Evolutionary conservation across 2,113 vertebrate genomes (phyloP), one percentile per base, ranked within the genome.

Genomic region (Mormyrus lacerda): DNA sequence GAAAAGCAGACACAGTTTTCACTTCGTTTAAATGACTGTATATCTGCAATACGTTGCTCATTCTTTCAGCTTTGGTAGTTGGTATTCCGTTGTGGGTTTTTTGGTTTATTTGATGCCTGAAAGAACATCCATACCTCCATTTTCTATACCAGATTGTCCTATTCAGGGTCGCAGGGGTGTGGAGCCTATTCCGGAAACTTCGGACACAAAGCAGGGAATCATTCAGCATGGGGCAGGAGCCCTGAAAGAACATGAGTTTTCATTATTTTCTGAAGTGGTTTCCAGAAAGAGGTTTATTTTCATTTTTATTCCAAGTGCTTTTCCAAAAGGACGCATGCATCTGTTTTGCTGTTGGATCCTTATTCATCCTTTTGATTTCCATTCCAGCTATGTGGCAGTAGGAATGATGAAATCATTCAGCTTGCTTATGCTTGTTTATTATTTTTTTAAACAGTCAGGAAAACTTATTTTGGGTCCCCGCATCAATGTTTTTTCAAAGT

Each of bases 361-460:
- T n/a, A 47, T 44, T 84, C 21, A 39, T 79, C 17, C 35, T 42
- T 76, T 47, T 84, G 39, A 47, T 45, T 84, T 45, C 45, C 44
- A n/a, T 47, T 84, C 44, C 42, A 84, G 21, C 42, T 84, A 47
- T 13, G 82, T 10, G 82, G 21, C 44, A n/a, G 44, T 47, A 47
- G 39, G 35, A 47, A 84, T 45, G 39, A 45, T 47, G 44, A 84
- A 84, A 84, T 84, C 39, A 45, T 84, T 84, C 82, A 0, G 24
- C 82, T 45, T 84, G 82, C 47, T 84, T 84, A 47, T 84, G 79
- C 79, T 83, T 83, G 79, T 83, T 83, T 84, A 79, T 79, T 42
- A 42, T 42, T 84, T 84, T 31, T 45, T 84, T 84, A 45, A 47
- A 84, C 73, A 31, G 39, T 82, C 39, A 47, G 44, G 39, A 42